These are phyloP conservation scores for Calycopis cecrops DNA, from an alignment of 1,140 invertebrate species.

Conservation along the genomic window DNA sequence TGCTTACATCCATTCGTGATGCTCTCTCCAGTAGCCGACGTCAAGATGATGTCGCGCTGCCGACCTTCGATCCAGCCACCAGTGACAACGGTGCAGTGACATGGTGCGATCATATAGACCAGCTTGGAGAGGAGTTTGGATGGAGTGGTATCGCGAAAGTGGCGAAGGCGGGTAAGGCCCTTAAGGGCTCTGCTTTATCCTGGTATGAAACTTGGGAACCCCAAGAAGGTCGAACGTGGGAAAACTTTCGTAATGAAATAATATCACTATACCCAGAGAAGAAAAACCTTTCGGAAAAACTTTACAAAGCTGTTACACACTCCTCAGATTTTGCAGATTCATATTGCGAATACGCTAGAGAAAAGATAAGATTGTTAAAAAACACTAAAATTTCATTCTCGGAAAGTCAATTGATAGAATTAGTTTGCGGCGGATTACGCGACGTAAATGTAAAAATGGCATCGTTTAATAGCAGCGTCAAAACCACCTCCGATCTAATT, in stretches of 20 bases:
- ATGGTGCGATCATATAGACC: conserved; percentile 28
- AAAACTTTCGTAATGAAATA: conserved; percentile 19
- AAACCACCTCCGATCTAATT: conserved; percentile 24
- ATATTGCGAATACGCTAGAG: conserved; percentile 29
- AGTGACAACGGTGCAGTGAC: conserved; percentile 24
- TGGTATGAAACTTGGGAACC: conserved; percentile 34
- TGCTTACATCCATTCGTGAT: too few relatives aligned
- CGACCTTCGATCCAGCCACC: conserved; percentile 24
- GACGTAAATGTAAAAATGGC: conserved; percentile 31
- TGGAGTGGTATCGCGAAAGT: conserved; percentile 26
- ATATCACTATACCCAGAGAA: conserved; percentile 23
- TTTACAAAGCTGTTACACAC: conserved; percentile 23
- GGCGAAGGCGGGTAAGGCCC: conserved; percentile 29
- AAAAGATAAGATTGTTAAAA: conserved; percentile 27
- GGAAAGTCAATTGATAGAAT: conserved; percentile 25
- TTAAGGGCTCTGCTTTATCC: conserved; percentile 27
- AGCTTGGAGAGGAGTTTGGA: conserved; percentile 16
- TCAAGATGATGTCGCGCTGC: conserved; percentile 25
- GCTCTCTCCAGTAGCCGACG: too few relatives aligned
- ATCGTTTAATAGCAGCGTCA: conserved; percentile 27
- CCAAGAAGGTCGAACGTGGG: conserved; percentile 18
- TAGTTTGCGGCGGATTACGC: conserved; percentile 29
- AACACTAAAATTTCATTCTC: conserved; percentile 29
- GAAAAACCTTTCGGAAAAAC: conserved; percentile 27
- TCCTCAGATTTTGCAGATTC: conserved; percentile 24